Evolutionary conservation across 2,797 vertebrate genomes (phyloP), one percentile per base, ranked within the genome.

Genomic region (Sphaeramia orbicularis): DNA sequence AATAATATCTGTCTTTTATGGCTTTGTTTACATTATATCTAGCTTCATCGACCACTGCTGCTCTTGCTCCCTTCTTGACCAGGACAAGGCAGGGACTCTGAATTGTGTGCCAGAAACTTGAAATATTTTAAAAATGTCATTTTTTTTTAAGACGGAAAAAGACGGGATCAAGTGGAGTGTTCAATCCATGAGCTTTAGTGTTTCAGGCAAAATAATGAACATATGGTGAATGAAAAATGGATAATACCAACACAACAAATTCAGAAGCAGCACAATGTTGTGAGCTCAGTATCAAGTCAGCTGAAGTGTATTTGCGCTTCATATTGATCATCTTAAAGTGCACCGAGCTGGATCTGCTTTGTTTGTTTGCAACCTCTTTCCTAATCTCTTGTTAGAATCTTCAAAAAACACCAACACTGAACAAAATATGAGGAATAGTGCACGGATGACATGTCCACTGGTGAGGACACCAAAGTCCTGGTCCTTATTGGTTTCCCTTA

Each of bases 221-320:
- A 3, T 27, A 51, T 21, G 16, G 16, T 44, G 54, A 53, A 65
- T 59, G 63, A 72, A 30, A 45, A 42, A 32, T 10, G 10, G 41
- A 4, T 21, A 18, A 42, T 6, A 32, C 21, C 21, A 48, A 10
- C 4, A 8, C 10, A 43, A 12, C 11, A 40, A 10, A 57, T 57
- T 40, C 41, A 70, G 49, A 48, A 53, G 30, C 53, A 13, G 43
- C 7, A 12, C 32, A 35, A 14, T 21, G 48, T 27, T 19, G 57
- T 52, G 53, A 77, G 40, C 58, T 53, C 38, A 10, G 50, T 61
- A 78, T 63, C 54, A 32, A 75, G 53, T 27, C 11, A 43, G 68
- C 43, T 62, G 27, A 60, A 71, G 53, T 19, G 27, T 42, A 43
- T 56, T 42, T 51, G 65, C 42, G 2, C 43, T 49, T 16, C 45